phyloP scores from a whole-genome alignment of 2,888 invertebrate genomes.

The Sesia bembeciformis region DNA sequence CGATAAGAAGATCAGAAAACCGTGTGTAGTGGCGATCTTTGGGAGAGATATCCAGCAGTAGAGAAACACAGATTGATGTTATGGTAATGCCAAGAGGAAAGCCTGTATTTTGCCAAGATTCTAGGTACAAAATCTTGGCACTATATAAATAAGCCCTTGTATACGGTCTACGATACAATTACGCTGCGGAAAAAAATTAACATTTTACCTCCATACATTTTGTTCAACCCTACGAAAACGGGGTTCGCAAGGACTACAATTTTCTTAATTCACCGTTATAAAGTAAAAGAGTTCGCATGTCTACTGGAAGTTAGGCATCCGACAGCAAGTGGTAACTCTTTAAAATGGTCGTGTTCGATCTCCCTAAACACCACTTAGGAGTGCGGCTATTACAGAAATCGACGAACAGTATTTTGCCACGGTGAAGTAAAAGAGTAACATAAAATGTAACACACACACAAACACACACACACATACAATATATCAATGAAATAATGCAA shows the following conservation, averaged over 20 bases:
- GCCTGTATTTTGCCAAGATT: no score
- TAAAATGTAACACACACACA: no score
- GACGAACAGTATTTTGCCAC: background rate
- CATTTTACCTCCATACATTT: conserved; percentile 1
- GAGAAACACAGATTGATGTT: no score
- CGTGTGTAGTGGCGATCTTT: no score
- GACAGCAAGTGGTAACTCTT: conserved; percentile 20
- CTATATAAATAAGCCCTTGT: no score
- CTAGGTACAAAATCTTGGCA: no score
- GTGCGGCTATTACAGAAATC: background rate
- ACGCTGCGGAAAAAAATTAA: background rate
- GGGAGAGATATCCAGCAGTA: no score
- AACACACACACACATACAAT: no score
- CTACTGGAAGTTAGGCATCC: conserved; percentile 18
- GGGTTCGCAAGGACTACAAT: conserved; percentile 1
- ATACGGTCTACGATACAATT: background rate
- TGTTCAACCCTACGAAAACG: background rate
- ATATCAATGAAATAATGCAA: no score
- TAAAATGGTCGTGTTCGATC: conserved; percentile 25
- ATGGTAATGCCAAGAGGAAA: no score
- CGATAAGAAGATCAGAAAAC: no score
- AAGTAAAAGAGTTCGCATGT: conserved; percentile 26
- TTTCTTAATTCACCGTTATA: conserved; percentile 11
- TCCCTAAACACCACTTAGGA: background rate
- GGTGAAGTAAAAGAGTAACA: no score